These are phyloP conservation scores for Progne subis DNA, from an alignment of 2,113 vertebrate species.

Conservation along the genomic window DNA sequence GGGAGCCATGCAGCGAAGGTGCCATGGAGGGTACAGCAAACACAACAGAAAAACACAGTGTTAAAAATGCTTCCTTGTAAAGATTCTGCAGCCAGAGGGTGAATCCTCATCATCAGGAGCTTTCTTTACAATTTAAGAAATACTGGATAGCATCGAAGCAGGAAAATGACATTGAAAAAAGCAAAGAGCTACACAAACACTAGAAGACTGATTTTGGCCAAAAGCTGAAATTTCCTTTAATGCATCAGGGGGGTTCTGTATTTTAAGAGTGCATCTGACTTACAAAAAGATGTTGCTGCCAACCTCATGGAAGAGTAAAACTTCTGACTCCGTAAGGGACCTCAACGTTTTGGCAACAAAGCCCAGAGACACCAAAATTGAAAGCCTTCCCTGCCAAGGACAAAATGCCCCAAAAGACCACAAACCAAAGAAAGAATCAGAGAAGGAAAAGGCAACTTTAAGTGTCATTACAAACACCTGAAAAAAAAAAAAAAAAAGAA, in stretches of 20 bases:
- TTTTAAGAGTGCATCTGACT: not conserved
- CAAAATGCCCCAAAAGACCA: not conserved
- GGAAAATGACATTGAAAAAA: not conserved
- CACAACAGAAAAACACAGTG: not conserved
- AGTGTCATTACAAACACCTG: not conserved
- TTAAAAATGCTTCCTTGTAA: not conserved
- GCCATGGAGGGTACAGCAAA: not conserved
- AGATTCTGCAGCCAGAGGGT: not conserved
- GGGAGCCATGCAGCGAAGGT: slow-evolving; percentile 12
- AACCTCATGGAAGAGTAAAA: not conserved
- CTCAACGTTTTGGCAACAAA: not conserved
- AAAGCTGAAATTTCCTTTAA: not conserved
- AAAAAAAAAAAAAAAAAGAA: not conserved
- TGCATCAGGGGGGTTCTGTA: not conserved
- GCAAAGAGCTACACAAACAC: not conserved
- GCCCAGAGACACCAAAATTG: not conserved
- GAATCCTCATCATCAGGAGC: not conserved
- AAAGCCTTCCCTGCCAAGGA: not conserved
- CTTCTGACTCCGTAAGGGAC: not conserved
- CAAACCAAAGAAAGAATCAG: not conserved
- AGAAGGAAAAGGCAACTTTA: not conserved
- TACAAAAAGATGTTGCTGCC: not conserved
- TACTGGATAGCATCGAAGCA: not conserved
- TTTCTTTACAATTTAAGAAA: not conserved
- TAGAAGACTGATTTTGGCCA: not conserved